Conservation (phyloP, 2,797 vertebrate genomes). For the Taenioides sp. region DNA sequence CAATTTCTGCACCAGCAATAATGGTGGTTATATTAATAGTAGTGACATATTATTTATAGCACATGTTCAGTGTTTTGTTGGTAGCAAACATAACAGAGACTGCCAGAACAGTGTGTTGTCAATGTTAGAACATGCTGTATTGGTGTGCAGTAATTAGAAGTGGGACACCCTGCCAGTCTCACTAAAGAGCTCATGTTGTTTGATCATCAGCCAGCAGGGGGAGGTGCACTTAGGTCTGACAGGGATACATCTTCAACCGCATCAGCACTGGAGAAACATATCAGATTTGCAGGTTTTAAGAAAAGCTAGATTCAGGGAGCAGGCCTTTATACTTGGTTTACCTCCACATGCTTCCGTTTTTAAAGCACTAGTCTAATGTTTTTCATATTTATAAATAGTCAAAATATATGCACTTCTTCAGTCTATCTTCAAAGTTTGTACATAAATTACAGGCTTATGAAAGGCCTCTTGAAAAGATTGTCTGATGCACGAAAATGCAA, state of each 20-base stretch:
- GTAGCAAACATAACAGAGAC: conserved; percentile 22
- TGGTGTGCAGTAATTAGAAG: conserved; percentile 46
- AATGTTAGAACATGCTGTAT: conserved; percentile 41
- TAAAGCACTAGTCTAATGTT: neutral
- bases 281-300: conserved; percentile 16
- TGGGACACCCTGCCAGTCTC: conserved; percentile 43
- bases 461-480: conserved; percentile 4
- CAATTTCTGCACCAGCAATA: neutral
- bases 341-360: neutral
- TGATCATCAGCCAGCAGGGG: conserved; percentile 59
- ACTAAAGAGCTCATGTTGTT: conserved; percentile 44
- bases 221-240: conserved; percentile 31
- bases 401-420: neutral
- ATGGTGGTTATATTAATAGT: neutral
- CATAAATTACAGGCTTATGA: neutral
- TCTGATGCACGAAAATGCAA: conserved; percentile 19
- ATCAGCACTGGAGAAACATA: conserved; percentile 15
- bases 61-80: conserved; percentile 27
- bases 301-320: conserved; percentile 14
- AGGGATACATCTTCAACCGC: conserved; percentile 27
- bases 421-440: neutral
- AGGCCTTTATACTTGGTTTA: neutral
- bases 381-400: neutral
- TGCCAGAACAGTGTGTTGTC: conserved; percentile 46
- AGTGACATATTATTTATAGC: conserved; percentile 4